Evolutionary conservation across 2,888 invertebrate genomes (phyloP), one percentile per base, ranked within the genome.

Genomic region (Lamellibrachia columna): DNA sequence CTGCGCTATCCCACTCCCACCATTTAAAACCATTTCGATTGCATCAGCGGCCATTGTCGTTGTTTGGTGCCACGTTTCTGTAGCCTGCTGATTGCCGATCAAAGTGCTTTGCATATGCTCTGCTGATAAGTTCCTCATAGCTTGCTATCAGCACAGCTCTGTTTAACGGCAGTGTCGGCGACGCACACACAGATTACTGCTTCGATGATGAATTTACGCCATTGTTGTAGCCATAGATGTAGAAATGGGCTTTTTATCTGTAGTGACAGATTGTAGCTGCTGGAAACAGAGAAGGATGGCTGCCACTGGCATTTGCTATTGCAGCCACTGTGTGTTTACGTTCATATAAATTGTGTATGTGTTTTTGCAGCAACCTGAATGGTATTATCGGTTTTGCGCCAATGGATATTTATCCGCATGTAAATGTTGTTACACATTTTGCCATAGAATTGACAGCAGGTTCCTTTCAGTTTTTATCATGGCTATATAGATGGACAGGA

Each of bases 111-210:
- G 75, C 75, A 75, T 75, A 75, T 75, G 75, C 75, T 22, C 22
- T 15, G 75, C 75, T 75, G 75, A 75, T 75, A 75, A 75, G 75
- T 75, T n/a, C 75, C 0, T 75, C 22, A n/a, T 75, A 22, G 22
- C 75, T 75, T 22, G 75, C 75, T 75, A 75, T 75, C 75, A 75
- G 75, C 22, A 15, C 22, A 75, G n/a, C 15, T 75, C 75, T 91
- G 53, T 91, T 91, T 91, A 91, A 91, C 53, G 53, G 91, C 53
- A n/a, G n/a, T 15, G 28, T 53, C 53, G n/a, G 91, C 91, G 91
- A 91, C 91, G 28, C 91, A 15, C 15, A n/a, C n/a, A 52, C 6
- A 53, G 91, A 91, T 75, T 75, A 75, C 15, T 75, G 75, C 75
- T 75, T n/a, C 75, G 75, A 75, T 75, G 75, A 75, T 75, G 22